phyloP scores from a whole-genome alignment of 1,140 invertebrate species.

The Chymomyza costata region DNA sequence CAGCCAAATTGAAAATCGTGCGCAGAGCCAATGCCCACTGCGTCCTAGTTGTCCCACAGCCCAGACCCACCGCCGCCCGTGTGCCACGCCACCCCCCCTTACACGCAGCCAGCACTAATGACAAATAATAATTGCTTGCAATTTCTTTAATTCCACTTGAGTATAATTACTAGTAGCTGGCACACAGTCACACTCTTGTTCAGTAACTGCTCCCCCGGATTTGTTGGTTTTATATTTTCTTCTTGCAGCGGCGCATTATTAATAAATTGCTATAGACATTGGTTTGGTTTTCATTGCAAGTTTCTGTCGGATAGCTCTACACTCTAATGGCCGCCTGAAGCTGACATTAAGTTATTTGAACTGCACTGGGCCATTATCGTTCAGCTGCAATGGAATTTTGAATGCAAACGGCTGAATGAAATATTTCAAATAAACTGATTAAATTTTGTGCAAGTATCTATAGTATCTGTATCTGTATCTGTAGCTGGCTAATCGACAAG shows the following conservation, averaged over 20 bases:
- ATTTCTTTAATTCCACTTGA: conserved; percentile 62
- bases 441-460: no score
- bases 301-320: conserved; percentile 1
- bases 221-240: background rate
- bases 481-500: no score
- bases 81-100: conserved; percentile 4
- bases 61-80: background rate
- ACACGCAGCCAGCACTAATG: conserved; percentile 43
- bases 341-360: no score
- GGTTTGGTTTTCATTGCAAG: conserved; percentile 44
- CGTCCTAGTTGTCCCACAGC: no score
- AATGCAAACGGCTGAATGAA: no score
- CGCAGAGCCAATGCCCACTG: background rate
- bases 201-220: background rate
- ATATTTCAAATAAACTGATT: no score
- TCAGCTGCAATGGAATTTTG: no score
- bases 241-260: conserved; percentile 20
- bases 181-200: background rate
- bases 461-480: no score
- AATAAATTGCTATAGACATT: conserved; percentile 46
- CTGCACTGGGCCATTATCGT: no score
- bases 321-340: no score
- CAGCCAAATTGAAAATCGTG: conserved; percentile 14
- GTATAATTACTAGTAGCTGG: conserved; percentile 45
- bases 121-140: conserved; percentile 64